Base-by-base conservation (phyloP, 2,797 vertebrate species). In the Fringilla coelebs region DNA sequence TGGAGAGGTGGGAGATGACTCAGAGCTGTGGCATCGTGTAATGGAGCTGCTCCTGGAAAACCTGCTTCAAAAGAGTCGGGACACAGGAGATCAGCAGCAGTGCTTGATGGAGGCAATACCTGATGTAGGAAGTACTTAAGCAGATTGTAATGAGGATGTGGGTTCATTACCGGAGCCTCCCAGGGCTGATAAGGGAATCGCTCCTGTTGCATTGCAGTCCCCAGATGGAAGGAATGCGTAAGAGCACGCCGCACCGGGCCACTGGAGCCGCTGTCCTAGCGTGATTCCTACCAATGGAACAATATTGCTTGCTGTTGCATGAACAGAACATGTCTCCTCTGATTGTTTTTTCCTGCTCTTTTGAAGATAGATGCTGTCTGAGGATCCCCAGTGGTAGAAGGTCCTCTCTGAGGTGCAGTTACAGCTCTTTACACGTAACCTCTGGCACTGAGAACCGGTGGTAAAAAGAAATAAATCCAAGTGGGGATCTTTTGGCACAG, bases 291-390 rank as follows among this genome's bases (percentile, higher is more conserved):
- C 93, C 94, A 62, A 81, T 58, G 70, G 94, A 78, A 96, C 96
- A 96, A 96, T 91, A 97, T 94, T 95, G 92, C 93, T 94, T 95
- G 93, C 95, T 96, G 96, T 95, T 96, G 94, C 93, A 95, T 96
- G 93, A 96, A 96, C 81, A 26, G 91, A 96, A 96, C 96, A 96
- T 73, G 94, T 66, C 95, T 95, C 83, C 85, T 89, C 88, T 96
- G 96, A 96, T 95, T 91, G 95, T 89, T 95, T 97, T 96, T 96
- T 22, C 94, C 91, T 95, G 94, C 89, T 96, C 92, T 94, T 92
- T 34, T 48, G 89, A 67, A 95, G 90, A 92, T 21, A 81, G 94
- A 94, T 58, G 92, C 72, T 88, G 85, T 67, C 66, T 77, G 78
- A 65, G 72, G 86, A 82, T 77, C 81, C 93, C 82, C 70, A 49